phyloP scores from a whole-genome alignment of 2,888 invertebrate genomes.

The Chloromyia formosa region DNA sequence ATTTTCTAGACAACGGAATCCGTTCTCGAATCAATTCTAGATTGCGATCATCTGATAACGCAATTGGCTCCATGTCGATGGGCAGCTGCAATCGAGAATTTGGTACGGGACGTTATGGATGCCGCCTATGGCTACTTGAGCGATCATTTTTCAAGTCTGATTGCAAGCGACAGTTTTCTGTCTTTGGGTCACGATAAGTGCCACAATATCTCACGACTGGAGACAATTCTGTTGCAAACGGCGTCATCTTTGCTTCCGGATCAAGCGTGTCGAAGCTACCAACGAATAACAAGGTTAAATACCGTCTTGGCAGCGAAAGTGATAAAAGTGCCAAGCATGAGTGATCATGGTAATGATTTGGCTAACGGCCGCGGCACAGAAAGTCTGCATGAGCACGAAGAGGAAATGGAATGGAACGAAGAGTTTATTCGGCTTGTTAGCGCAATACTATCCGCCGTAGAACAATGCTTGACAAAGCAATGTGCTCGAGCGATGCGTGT shows the following conservation, averaged over 20 bases:
- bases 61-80: constrained; percentile 83
- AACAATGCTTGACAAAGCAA: constrained; percentile 76
- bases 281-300: constrained; percentile 62
- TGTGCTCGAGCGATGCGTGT: constrained; percentile 73
- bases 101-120: constrained; percentile 82
- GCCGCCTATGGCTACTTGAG: constrained; percentile 82
- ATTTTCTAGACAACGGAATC: constrained; percentile 74
- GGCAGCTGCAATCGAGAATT: constrained; percentile 75
- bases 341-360: constrained; percentile 58
- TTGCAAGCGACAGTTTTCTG: constrained; percentile 74
- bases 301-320: constrained; percentile 62
- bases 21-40: constrained; percentile 82
- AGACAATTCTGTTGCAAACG: constrained; percentile 81
- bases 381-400: constrained; percentile 53
- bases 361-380: constrained; percentile 50
- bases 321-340: constrained; percentile 61
- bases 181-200: constrained; percentile 75
- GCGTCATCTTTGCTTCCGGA: constrained; percentile 83
- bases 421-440: constrained; percentile 69
- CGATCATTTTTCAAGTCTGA: constrained; percentile 78
- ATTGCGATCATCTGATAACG: constrained; percentile 82
- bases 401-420: constrained; percentile 66
- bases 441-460: constrained; percentile 72
- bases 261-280: constrained; percentile 82
- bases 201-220: constrained; percentile 78